Evolutionary conservation across 2,888 invertebrate genomes (phyloP), one percentile per base, ranked within the genome.

Genomic region (Athalia cordata): DNA sequence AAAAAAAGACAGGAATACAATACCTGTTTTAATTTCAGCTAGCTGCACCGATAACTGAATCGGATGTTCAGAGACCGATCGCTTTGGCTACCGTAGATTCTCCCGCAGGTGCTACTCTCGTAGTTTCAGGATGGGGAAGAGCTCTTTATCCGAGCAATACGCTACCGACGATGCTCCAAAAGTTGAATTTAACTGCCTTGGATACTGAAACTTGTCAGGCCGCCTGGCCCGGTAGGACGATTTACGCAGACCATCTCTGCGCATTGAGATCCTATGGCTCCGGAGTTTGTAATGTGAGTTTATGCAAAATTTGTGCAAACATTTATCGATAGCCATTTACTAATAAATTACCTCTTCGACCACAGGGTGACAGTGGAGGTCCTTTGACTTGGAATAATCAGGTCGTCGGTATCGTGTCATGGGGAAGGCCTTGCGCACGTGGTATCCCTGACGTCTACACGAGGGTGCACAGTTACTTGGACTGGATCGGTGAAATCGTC

Each of bases 151-250:
- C 81, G 4, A 70, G 80, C 15, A 66, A 11, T 64, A 45, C 77
- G 45, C 70, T 80, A 43, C 80, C 81, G 4, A 79, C 79, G 64
- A 62, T 77, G 13, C 78, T 81, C 4, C 80, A 81, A 55, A 81
- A 80, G 57, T 8, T 80, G 6, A 50, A 11, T 5, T 13, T 79
- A 66, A 62, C 15, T 3, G 29, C 79, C 13, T 50, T 81, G n/a
- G 66, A 77, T 66, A 80, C 70, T n/a, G 55, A 13, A 11, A 62
- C 78, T 4, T 81, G 81, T 74, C 79, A 81, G 50, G 9, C 5
- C 4, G 49, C 57, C 49, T 68, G 68, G 61, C 9, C 29, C 0
- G 29, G 9, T 47, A 6, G 13, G 49, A 62, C 61, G 4, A 77
- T 77, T 29, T 68, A 77, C 43, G n/a, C 29, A 6, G 47, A 8